Conservation (phyloP, 2,888 invertebrate genomes). For the Gasteruption jaculator region DNA sequence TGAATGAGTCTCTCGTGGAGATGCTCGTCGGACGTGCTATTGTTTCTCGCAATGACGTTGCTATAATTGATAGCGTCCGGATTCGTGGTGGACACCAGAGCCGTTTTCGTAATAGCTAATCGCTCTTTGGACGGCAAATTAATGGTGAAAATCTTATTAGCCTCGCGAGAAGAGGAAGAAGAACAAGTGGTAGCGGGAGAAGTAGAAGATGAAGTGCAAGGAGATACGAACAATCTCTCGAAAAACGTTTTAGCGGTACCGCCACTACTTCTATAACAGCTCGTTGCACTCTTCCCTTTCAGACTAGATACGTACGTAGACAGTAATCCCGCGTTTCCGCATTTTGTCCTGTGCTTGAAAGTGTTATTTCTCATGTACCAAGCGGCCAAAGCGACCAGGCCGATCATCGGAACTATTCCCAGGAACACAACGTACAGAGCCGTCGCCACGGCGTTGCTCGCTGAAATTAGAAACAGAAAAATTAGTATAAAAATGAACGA, state of each 20-base stretch:
- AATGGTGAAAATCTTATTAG: constrained; percentile 35
- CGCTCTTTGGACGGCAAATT: constrained; percentile 36
- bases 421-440: constrained; percentile 85
- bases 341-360: constrained; percentile 54
- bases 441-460: constrained; percentile 70
- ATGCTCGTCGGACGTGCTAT: constrained; percentile 32
- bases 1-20: not conserved
- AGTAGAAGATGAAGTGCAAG: not conserved
- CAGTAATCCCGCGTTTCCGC: constrained; percentile 50
- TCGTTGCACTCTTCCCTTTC: constrained; percentile 27
- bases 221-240: constrained; percentile 18
- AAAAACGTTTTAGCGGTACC: constrained; percentile 24
- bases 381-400: constrained; percentile 63
- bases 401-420: constrained; percentile 72
- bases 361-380: constrained; percentile 74
- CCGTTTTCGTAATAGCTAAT: constrained; percentile 59
- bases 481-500: not conserved
- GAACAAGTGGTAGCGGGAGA: not conserved
- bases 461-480: constrained; percentile 54
- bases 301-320: constrained; percentile 56
- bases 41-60: constrained; percentile 50
- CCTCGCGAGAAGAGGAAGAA: not conserved
- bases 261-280: constrained; percentile 10
- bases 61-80: constrained; percentile 53
- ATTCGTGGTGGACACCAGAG: constrained; percentile 65